phyloP scores from a whole-genome alignment of 2,888 invertebrate species.

The Cynaeus angustus region DNA sequence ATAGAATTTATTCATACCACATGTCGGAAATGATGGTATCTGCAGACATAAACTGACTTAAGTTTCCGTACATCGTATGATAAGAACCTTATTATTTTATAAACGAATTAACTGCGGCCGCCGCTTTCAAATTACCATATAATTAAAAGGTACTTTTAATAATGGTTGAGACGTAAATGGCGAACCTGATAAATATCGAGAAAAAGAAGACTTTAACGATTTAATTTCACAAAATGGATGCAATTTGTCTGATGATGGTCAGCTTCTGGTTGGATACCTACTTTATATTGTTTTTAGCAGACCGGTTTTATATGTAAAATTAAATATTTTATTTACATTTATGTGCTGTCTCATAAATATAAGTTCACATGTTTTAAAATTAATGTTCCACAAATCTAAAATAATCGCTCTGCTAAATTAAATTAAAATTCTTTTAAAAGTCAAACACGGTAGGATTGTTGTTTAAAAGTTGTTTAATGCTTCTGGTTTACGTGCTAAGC shows the following conservation, averaged over 20 bases:
- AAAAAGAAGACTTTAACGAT: constrained; percentile 29
- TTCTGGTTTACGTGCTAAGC: too few species aligned
- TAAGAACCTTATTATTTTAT: constrained; percentile 41
- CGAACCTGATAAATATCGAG: constrained; percentile 36
- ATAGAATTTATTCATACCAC: constrained; percentile 20
- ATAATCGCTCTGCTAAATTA: too few species aligned
- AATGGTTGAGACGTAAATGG: constrained; percentile 37
- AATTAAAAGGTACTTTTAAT: constrained; percentile 45
- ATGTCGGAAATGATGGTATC: constrained; percentile 36
- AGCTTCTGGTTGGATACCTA: constrained; percentile 21
- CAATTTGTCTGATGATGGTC: constrained; percentile 42
- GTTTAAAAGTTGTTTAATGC: too few species aligned
- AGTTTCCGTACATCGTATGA: constrained; percentile 27
- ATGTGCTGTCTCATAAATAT: too few species aligned
- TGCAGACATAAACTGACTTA: constrained; percentile 18
- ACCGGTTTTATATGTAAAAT: constrained; percentile 25
- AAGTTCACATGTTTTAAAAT: too few species aligned
- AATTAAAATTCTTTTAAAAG: too few species aligned
- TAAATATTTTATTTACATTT: constrained; percentile 23
- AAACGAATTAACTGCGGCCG: constrained; percentile 30
- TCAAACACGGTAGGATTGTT: too few species aligned
- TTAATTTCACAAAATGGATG: constrained; percentile 40
- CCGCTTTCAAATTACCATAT: constrained; percentile 41
- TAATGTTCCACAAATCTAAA: too few species aligned
- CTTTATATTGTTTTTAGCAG: constrained; percentile 23